These are phyloP conservation scores for Delichon dasypus DNA, from an alignment of 2,797 vertebrate species.

Conservation along the genomic window DNA sequence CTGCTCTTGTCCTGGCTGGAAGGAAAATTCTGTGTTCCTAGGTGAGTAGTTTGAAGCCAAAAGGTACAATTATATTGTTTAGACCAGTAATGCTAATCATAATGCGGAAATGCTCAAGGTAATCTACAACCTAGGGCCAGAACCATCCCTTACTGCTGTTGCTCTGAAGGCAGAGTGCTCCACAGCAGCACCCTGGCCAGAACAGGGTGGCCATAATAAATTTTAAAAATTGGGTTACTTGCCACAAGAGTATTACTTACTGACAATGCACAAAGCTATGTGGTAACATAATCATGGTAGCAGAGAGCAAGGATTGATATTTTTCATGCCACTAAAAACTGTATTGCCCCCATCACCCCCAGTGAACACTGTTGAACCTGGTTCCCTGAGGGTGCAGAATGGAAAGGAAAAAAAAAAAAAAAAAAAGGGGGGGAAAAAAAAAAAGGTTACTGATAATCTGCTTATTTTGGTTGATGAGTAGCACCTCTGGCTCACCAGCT, in stretches of 20 bases:
- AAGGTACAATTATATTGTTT: neutral
- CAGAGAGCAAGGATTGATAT: neutral
- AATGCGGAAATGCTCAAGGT: accelerated
- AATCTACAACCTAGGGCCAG: neutral
- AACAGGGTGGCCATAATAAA: neutral
- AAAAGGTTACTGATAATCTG: neutral
- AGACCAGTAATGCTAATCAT: neutral
- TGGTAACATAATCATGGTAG: neutral
- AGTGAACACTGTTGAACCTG: neutral
- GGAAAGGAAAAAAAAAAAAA: accelerated
- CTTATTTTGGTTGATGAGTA: neutral
- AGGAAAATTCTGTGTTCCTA: neutral
- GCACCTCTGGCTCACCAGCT: neutral
- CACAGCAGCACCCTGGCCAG: neutral
- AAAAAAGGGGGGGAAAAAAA: accelerated
- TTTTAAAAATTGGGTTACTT: accelerated
- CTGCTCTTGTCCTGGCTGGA: no score
- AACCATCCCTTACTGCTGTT: neutral
- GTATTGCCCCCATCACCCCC: no score
- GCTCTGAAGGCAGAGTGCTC: neutral
- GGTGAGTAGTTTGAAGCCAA: neutral
- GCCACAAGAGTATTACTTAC: accelerated
- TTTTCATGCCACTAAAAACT: neutral
- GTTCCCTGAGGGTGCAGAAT: neutral
- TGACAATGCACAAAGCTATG: neutral